Evolutionary conservation across 2,888 invertebrate species (phyloP).

Genomic region (Plagodis pulveraria): DNA sequence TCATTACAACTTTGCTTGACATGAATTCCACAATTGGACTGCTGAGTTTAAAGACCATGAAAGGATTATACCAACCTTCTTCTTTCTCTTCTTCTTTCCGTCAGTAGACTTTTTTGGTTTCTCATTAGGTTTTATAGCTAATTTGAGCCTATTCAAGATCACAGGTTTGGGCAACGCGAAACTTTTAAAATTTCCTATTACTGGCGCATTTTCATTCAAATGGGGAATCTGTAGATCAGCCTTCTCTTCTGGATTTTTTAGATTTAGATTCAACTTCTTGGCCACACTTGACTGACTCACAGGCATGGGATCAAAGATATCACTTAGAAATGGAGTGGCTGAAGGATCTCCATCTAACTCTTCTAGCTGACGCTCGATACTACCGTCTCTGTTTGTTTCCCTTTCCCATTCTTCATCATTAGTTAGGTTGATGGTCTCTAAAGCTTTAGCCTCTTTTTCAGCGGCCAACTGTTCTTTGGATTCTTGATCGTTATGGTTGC

Average conservation of each 20-base stretch:
- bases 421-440: conserved; percentile 74
- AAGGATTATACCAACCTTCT: conserved; percentile 71
- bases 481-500: conserved; percentile 33
- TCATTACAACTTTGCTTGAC: no score
- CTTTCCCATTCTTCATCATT: conserved; percentile 79
- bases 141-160: conserved; percentile 75
- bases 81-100: conserved; percentile 59
- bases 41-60: no score
- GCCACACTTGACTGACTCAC: conserved; percentile 55
- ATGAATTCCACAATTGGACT: no score
- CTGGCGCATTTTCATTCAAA: conserved; percentile 64
- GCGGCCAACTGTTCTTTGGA: conserved; percentile 31
- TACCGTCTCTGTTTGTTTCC: conserved; percentile 69
- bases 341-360: conserved; percentile 67
- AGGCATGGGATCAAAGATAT: conserved; percentile 79
- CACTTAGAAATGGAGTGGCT: conserved; percentile 77
- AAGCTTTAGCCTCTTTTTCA: conserved; percentile 34
- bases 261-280: conserved; percentile 64
- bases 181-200: conserved; percentile 81
- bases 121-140: conserved; percentile 67
- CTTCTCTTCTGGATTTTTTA: conserved; percentile 53
- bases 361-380: conserved; percentile 70
- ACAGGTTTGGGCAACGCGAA: conserved; percentile 81
- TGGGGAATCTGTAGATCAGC: conserved; percentile 44
- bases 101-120: conserved; percentile 53